A percentile compares a stretch with the other conserved stretches of the same genome.
Conservation (phyloP, 1,140 invertebrate genomes). For the Eciton burchellii region DNA sequence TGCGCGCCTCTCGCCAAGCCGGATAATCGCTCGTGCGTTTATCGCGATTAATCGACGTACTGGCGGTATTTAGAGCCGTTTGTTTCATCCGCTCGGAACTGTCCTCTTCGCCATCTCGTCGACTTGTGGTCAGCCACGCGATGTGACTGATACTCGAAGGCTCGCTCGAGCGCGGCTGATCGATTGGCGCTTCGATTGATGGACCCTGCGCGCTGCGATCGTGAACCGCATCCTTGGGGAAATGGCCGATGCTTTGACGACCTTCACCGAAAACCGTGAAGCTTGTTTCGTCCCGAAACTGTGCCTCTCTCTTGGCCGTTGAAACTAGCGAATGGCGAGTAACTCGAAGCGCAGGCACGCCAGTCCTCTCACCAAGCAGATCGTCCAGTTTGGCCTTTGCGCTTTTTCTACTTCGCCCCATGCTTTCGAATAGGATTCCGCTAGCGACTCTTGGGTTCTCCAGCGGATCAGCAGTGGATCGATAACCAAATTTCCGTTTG, state of each 20-base stretch:
- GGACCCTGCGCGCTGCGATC: conserved; percentile 6
- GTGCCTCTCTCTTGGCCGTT: conserved; percentile 14
- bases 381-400: background rate
- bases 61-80: background rate
- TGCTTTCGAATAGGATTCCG: background rate
- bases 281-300: conserved; percentile 34
- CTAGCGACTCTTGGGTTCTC: background rate
- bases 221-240: conserved; percentile 1
- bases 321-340: background rate
- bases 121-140: background rate
- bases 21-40: conserved; percentile 39
- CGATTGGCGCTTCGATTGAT: conserved; percentile 18
- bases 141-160: conserved; percentile 10
- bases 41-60: conserved; percentile 15
- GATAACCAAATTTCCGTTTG: background rate
- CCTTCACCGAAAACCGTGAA: background rate
- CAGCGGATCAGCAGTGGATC: background rate
- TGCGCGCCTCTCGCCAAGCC: background rate
- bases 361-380: background rate
- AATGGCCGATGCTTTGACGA: conserved; percentile 19
- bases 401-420: conserved; percentile 11
- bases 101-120: conserved; percentile 8
- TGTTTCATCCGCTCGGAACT: background rate
- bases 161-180: conserved; percentile 21
- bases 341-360: background rate